Evolutionary conservation across 1,140 invertebrate species (phyloP).

Genomic region (Atopsyche davidsoni): DNA sequence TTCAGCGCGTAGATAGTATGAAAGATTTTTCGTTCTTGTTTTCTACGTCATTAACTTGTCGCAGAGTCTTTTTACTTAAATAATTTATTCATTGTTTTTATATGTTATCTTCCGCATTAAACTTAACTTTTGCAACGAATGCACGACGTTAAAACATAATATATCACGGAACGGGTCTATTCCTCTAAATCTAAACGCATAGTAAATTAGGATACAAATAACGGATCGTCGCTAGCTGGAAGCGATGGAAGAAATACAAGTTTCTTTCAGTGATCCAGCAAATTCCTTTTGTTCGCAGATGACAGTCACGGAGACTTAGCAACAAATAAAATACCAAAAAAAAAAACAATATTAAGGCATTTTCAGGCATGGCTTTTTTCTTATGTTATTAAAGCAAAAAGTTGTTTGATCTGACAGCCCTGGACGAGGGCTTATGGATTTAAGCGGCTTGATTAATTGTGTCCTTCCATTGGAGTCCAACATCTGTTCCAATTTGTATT

Average conservation of each 20-base stretch:
- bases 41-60: too few species aligned
- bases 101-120: background rate
- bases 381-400: constrained; percentile 12
- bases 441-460: constrained; percentile 21
- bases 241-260: too few species aligned
- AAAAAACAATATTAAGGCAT: too few species aligned
- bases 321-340: background rate
- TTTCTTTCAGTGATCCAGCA: too few species aligned
- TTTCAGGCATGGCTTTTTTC: background rate
- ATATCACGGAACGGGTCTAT: too few species aligned
- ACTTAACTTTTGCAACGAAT: background rate
- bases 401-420: constrained; percentile 4
- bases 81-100: constrained; percentile 4
- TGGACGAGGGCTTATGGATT: constrained; percentile 15
- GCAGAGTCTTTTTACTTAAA: background rate
- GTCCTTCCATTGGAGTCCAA: background rate
- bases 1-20: too few species aligned
- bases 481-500: background rate
- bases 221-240: too few species aligned
- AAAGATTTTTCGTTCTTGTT: too few species aligned
- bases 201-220: too few species aligned
- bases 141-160: background rate
- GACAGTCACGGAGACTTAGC: background rate
- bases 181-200: too few species aligned
- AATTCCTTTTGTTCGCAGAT: too few species aligned